phyloP scores from a whole-genome alignment of 2,797 vertebrate genomes.

The Catharus ustulatus region DNA sequence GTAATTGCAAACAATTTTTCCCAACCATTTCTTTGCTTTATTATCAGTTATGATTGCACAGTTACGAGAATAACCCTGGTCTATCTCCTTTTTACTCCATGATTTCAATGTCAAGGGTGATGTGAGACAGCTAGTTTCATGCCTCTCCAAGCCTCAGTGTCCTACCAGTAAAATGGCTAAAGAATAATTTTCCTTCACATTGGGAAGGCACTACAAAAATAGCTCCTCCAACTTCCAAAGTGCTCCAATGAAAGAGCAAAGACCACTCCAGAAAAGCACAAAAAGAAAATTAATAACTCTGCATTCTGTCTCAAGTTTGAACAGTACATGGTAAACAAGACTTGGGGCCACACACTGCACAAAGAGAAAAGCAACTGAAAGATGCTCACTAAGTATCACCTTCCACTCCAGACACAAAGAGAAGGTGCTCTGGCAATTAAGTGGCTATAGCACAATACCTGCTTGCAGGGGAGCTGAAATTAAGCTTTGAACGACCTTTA shows the following conservation, averaged over 20 bases:
- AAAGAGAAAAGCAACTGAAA: background rate
- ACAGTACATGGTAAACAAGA: background rate
- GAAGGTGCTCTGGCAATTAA: background rate
- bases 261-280: background rate
- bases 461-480: background rate
- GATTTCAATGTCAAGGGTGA: background rate
- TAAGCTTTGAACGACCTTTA: background rate
- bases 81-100: background rate
- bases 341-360: background rate
- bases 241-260: background rate
- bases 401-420: background rate
- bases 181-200: background rate
- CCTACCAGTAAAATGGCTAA: background rate
- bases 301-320: background rate
- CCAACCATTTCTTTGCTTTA: background rate
- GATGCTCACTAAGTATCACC: background rate
- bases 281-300: background rate
- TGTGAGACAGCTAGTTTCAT: background rate
- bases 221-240: background rate
- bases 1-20: constrained; percentile 6
- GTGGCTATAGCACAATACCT: background rate
- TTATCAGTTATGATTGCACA: background rate
- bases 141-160: background rate
- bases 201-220: background rate
- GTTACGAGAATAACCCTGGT: background rate